Conservation (phyloP, 2,888 invertebrate genomes). For the Steinernema scapterisci region DNA sequence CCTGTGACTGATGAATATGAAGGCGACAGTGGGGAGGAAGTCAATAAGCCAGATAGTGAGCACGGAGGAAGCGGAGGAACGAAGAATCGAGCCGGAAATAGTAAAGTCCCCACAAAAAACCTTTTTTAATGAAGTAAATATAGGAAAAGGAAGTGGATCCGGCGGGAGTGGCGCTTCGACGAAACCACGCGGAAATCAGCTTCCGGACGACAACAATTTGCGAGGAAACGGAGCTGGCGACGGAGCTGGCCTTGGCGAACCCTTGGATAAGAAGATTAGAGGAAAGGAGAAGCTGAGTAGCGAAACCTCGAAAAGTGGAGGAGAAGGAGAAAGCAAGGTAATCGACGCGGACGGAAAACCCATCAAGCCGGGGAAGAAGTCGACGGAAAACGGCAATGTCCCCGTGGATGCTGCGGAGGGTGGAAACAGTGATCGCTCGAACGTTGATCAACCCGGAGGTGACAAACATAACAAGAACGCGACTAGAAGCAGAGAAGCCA, state of each 20-base stretch:
- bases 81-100: background rate
- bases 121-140: too few relatives aligned
- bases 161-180: too few relatives aligned
- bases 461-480: slow-evolving; percentile 14
- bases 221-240: background rate
- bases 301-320: background rate
- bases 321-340: slow-evolving; percentile 35
- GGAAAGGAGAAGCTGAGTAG: background rate
- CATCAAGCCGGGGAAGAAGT: slow-evolving; percentile 30
- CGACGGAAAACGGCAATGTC: slow-evolving; percentile 26
- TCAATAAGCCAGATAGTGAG: background rate
- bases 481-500: slow-evolving; percentile 5
- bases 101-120: too few relatives aligned
- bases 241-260: background rate
- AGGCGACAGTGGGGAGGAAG: background rate
- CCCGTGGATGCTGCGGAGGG: slow-evolving; percentile 28
- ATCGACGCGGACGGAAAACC: slow-evolving; percentile 10
- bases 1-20: background rate
- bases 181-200: too few relatives aligned
- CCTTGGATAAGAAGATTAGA: background rate
- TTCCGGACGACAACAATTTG: background rate
- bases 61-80: background rate
- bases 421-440: background rate
- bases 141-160: too few relatives aligned
- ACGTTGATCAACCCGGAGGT: background rate